A percentile compares a stretch with the other conserved stretches of the same genome.
Evolutionary conservation across 2,113 vertebrate species (phyloP).

Genomic region (Cyprinus carpio): DNA sequence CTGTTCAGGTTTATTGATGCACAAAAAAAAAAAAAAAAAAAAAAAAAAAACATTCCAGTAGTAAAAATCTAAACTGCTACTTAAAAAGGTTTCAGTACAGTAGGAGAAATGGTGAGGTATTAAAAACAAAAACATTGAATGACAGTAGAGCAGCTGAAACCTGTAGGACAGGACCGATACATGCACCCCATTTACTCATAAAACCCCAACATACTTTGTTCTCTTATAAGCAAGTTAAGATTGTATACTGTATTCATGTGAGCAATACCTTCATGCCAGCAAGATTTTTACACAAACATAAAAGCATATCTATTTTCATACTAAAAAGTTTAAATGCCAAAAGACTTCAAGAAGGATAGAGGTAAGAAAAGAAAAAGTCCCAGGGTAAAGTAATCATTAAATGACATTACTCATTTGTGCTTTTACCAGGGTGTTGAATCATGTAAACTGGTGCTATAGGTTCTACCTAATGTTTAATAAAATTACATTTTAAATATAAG

Average conservation of each 20-base stretch:
- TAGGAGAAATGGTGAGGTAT: conserved; percentile 40
- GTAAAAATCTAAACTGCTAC: conserved; percentile 38
- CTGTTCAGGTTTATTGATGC: neutral
- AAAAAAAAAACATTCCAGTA: conserved; percentile 20
- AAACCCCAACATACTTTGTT: neutral
- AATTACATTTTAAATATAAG: neutral
- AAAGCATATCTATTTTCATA: neutral
- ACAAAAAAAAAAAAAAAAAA: neutral
- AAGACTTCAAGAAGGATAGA: neutral
- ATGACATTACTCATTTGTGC: conserved; percentile 36
- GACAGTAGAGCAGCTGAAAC: conserved; percentile 18
- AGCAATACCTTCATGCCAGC: conserved; percentile 12
- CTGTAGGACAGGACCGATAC: neutral
- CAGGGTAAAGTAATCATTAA: conserved; percentile 2
- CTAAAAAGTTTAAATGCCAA: neutral
- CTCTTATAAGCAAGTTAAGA: neutral
- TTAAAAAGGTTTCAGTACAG: conserved; percentile 32
- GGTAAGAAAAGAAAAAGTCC: neutral
- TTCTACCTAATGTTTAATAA: conserved; percentile 23
- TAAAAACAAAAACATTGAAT: conserved; percentile 3
- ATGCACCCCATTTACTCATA: neutral
- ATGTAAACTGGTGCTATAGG: neutral
- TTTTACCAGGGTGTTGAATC: conserved; percentile 6
- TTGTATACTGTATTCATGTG: neutral
- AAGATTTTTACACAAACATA: neutral